Evolutionary conservation across 2,113 vertebrate genomes (phyloP), one percentile per base, ranked within the genome.

Genomic region (Nyctibius bracteatus): DNA sequence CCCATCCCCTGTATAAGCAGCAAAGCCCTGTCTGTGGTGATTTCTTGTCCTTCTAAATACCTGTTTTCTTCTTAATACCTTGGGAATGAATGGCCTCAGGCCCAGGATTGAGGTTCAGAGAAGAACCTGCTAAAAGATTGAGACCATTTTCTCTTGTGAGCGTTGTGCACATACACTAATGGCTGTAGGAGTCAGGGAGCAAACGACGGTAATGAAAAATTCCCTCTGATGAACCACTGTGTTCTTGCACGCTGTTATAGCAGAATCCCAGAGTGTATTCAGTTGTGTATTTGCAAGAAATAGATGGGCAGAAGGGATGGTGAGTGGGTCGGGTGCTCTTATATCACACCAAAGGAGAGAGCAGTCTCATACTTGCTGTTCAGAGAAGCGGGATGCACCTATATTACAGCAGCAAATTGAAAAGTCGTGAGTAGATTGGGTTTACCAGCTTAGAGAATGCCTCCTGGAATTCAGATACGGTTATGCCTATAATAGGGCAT

Each of bases 341-440:
- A 9, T 46, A n/a, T 92, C 65, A 23, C 47, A n/a, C 0, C 0
- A 4, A 37, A 84, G 65, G 77, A 87, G 72, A 63, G 35, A 81
- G 57, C 65, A 79, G 23, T 84, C 83, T 81, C 4, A 0, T 84
- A 9, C 51, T 73, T 14, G 79, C 82, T 93, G 37, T 80, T 93
- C 49, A 81, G 71, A 92, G 74, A 37, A 88, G 71, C n/a, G 3
- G 77, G 72, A 46, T 86, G 77, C 51, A 71, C 52, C 72, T 72
- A 5, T 74, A 33, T 92, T 74, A 63, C 52, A 39, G 77, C 72
- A 74, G 88, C 92, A 96, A 67, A 88, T 86, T 86, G 88, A 87
- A 84, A 95, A 77, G 47, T 59, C 3, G 0, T 37, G 18, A 46
- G 65, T 59, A 84, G 86, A 79, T 96, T 51, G 90, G 90, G 31